Evolutionary conservation across 1,140 invertebrate genomes (phyloP).

Genomic region (Streblospio benedicti): DNA sequence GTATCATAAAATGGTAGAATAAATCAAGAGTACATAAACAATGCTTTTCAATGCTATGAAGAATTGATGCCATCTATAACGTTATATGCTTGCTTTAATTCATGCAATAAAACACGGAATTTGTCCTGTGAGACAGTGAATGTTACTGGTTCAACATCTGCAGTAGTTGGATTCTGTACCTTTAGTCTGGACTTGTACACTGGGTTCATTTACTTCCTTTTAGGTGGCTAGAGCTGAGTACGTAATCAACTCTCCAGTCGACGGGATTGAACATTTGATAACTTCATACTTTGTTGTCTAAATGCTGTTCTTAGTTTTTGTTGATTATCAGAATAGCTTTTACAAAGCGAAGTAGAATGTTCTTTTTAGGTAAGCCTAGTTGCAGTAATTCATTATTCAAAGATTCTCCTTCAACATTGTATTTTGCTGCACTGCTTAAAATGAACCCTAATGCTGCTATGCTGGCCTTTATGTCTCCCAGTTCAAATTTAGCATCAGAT

Average conservation of each 20-base stretch:
- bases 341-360: slow-evolving; percentile 33
- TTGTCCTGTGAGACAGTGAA: slow-evolving; percentile 34
- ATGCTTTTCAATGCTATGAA: slow-evolving; percentile 3
- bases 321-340: slow-evolving; percentile 33
- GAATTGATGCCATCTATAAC: slow-evolving; percentile 26
- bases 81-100: slow-evolving; percentile 30
- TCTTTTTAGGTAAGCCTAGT: slow-evolving; percentile 62
- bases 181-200: slow-evolving; percentile 33
- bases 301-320: slow-evolving; percentile 30
- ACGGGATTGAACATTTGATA: slow-evolving; percentile 30
- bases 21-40: too few relatives aligned
- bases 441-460: slow-evolving; percentile 65
- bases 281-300: slow-evolving; percentile 28
- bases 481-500: slow-evolving; percentile 55
- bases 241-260: slow-evolving; percentile 36
- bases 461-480: slow-evolving; percentile 59
- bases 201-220: slow-evolving; percentile 34
- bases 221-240: slow-evolving; percentile 23
- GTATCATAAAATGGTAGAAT: too few relatives aligned
- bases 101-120: slow-evolving; percentile 35
- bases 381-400: slow-evolving; percentile 67
- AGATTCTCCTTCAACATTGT: slow-evolving; percentile 55
- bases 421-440: slow-evolving; percentile 58
- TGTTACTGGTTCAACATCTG: slow-evolving; percentile 22
- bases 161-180: slow-evolving; percentile 24